Evolutionary conservation across 1,140 invertebrate species (phyloP).

Genomic region (Pollicipes pollicipes): DNA sequence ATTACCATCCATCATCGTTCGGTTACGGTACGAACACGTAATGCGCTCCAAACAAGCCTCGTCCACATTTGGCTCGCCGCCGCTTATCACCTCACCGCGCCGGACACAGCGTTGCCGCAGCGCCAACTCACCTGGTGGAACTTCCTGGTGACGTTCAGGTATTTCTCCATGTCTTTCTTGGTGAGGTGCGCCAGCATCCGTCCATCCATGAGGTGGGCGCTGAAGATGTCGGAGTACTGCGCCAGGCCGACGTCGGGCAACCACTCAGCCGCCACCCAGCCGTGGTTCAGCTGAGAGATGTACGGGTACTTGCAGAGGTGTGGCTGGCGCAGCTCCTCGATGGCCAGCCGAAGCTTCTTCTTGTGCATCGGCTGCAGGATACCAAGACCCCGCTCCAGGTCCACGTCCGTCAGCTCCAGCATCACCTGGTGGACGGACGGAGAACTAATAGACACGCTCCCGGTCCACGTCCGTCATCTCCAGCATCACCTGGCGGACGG

Average conservation of each 20-base stretch:
- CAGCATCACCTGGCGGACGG: conserved; percentile 44
- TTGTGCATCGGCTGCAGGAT: conserved; percentile 77
- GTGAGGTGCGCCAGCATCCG: conserved; percentile 76
- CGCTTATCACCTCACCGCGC: too few species aligned
- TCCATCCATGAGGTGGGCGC: conserved; percentile 77
- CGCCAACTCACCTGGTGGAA: conserved; percentile 21
- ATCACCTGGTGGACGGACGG: conserved; percentile 47
- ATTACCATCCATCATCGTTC: too few species aligned
- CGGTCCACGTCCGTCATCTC: too few species aligned
- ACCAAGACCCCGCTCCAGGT: conserved; percentile 68
- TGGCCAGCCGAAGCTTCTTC: conserved; percentile 79
- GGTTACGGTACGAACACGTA: too few species aligned
- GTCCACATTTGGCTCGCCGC: too few species aligned
- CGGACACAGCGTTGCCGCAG: too few species aligned
- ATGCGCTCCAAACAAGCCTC: too few species aligned
- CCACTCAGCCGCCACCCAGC: conserved; percentile 83
- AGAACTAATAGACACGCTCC: too few species aligned
- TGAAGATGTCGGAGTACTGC: conserved; percentile 71
- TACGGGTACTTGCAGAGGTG: conserved; percentile 65
- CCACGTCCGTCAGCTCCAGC: conserved; percentile 68
- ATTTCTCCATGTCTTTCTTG: conserved; percentile 84
- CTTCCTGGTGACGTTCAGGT: conserved; percentile 37
- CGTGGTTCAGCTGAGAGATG: conserved; percentile 66
- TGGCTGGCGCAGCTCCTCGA: conserved; percentile 75
- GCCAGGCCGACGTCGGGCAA: conserved; percentile 71